Base-by-base conservation (phyloP, 2,888 invertebrate species). In the Cephus spinipes region DNA sequence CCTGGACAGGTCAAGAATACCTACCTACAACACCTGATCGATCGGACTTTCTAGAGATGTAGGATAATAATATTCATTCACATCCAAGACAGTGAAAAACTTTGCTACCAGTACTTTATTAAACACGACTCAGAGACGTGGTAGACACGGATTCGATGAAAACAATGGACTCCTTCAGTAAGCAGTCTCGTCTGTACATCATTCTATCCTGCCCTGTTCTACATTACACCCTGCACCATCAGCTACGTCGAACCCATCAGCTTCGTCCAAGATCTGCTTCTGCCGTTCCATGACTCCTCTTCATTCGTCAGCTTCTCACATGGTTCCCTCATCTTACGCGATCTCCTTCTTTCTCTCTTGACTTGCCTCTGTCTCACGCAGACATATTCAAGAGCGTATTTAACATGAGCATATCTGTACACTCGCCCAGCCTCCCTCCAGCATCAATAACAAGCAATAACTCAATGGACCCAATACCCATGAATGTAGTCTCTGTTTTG, bases 391-490 rank as follows among this genome's bases (percentile, higher is more conserved):
- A 55, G 23, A 9, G 23, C 55, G 9, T 23, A 55, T 23, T 55
- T 55, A 23, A 55, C 23, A 55, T 0, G 23, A 1, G 15, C 23
- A 55, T 23, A 55, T 23, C 23, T 23, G 40, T 23, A 55, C 9
- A 23, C 55, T 23, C 6, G 55, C 55, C 9, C 55, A 55, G 55
- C 15, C 76, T 34, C 32, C 4, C 30, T 55, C 68, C 32, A 36
- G 40, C 68, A 74, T 69, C 74, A 75, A 75, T 75, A 75, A 69
- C 15, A 30, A 74, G 75, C 75, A 71, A 75, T 75, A 75, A 78
- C 75, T 75, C 75, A 74, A 78, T 78, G 78, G 75, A 74, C 73
- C 34, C 73, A 68, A 74, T 73, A 69, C 68, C 33, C 75, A 74
- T 78, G 74, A 75, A 74, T 78, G 71, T 75, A 55, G 40, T 36